phyloP scores from a whole-genome alignment of 2,113 vertebrate species.

The Psilopogon haemacephalus region DNA sequence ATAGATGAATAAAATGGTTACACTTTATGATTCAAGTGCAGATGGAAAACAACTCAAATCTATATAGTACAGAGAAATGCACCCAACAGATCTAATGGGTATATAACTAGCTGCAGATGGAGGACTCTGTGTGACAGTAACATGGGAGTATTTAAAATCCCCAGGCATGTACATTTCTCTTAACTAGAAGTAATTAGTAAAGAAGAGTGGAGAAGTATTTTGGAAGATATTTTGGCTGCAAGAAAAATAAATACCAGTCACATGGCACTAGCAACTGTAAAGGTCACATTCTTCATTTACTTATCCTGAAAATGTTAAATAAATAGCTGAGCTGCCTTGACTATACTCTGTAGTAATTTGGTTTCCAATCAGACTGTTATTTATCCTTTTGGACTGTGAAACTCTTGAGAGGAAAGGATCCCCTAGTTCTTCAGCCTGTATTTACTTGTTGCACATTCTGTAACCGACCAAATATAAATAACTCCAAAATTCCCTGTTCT shows the following conservation, averaged over 20 bases:
- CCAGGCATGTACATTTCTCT: neutral
- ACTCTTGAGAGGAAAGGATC: neutral
- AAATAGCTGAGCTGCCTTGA: neutral
- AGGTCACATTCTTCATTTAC: conserved; percentile 6
- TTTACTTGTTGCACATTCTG: neutral
- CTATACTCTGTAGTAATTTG: neutral
- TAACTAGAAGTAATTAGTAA: neutral
- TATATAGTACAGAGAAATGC: neutral
- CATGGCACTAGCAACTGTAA: neutral
- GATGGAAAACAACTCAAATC: neutral
- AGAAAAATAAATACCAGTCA: neutral
- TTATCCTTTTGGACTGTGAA: neutral
- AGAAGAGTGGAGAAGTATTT: neutral
- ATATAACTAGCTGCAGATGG: neutral
- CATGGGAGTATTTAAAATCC: neutral
- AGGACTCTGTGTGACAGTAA: neutral
- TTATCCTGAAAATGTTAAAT: conserved; percentile 31
- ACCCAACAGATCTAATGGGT: neutral
- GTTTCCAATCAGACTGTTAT: neutral
- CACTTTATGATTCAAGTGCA: neutral
- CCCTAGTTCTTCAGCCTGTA: neutral
- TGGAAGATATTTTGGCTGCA: neutral
- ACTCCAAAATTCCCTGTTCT: neutral
- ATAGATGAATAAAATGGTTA: neutral
- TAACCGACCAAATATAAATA: neutral